These are phyloP conservation scores for Dendronephthya gigantea DNA, from an alignment of 64 coral and sea anemone species.

Conservation along the genomic window DNA sequence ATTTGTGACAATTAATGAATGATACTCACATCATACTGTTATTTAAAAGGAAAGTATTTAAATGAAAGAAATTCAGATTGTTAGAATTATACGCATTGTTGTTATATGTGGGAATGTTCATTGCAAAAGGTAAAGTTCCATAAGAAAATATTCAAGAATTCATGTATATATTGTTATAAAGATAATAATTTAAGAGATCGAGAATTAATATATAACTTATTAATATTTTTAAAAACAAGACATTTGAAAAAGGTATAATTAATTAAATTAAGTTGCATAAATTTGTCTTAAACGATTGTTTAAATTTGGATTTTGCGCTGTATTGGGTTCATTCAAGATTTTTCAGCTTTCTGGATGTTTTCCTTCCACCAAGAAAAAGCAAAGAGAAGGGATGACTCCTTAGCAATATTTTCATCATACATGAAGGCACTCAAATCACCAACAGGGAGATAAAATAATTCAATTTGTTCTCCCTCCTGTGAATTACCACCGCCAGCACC, in stretches of 20 bases:
- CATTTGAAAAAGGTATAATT: neutral
- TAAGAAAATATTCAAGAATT: neutral
- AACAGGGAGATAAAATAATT: slow-evolving; percentile 74
- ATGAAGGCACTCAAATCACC: slow-evolving; percentile 64
- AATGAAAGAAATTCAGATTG: too few relatives aligned
- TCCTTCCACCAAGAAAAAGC: slow-evolving; percentile 89
- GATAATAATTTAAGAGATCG: neutral
- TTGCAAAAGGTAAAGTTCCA: neutral
- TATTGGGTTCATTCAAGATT: too few relatives aligned
- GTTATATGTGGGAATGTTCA: neutral
- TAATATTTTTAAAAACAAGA: too few relatives aligned
- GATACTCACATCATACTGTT: too few relatives aligned
- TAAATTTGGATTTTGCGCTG: too few relatives aligned
- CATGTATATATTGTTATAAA: neutral
- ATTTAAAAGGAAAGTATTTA: neutral
- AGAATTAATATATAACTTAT: neutral
- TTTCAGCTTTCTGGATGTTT: slow-evolving; percentile 46
- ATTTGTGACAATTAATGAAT: neutral
- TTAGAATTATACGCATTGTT: neutral
- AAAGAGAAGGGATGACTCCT: slow-evolving; percentile 68
- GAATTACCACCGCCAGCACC: slow-evolving; percentile 61
- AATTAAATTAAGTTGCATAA: neutral
- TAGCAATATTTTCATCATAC: slow-evolving; percentile 59
- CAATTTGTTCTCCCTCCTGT: slow-evolving; percentile 86
- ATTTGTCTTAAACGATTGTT: too few relatives aligned